A percentile compares a stretch with the other conserved stretches of the same genome.
Conservation (phyloP, 2,113 vertebrate species). For the Ursus arctos region DNA sequence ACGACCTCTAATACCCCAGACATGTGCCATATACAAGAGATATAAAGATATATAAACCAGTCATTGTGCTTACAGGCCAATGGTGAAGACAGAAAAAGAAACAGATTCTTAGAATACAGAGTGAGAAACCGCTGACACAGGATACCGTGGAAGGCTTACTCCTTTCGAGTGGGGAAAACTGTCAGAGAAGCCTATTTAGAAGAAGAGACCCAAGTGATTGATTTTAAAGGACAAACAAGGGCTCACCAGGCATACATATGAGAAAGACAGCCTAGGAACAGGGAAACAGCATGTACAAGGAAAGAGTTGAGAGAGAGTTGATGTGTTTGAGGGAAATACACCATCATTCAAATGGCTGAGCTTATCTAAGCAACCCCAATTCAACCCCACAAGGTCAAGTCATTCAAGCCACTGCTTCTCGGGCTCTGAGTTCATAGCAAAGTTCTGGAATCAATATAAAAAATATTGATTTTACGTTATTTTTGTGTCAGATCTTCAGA, state of each 20-base stretch:
- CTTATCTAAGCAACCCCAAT: background rate
- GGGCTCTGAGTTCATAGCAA: background rate
- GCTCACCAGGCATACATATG: background rate
- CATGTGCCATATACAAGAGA: background rate
- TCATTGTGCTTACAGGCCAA: background rate
- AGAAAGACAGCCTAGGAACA: background rate
- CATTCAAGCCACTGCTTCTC: background rate
- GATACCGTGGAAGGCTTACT: background rate
- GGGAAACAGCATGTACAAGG: background rate
- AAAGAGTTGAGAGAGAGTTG: background rate
- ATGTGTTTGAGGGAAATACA: background rate
- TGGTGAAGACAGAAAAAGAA: background rate
- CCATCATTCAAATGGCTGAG: background rate
- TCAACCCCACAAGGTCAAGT: background rate
- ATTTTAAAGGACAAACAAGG: background rate
- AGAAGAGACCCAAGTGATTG: background rate
- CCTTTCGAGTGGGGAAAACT: background rate
- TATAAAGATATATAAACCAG: background rate
- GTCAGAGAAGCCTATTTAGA: background rate
- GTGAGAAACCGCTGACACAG: background rate
- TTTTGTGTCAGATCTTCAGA: background rate
- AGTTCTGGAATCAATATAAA: background rate
- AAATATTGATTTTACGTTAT: background rate
- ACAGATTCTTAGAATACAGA: background rate
- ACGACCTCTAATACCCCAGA: background rate